A percentile compares a stretch with the other conserved stretches of the same genome.
Conservation (phyloP, 1,140 invertebrate species). For the Andricus grossulariae region DNA sequence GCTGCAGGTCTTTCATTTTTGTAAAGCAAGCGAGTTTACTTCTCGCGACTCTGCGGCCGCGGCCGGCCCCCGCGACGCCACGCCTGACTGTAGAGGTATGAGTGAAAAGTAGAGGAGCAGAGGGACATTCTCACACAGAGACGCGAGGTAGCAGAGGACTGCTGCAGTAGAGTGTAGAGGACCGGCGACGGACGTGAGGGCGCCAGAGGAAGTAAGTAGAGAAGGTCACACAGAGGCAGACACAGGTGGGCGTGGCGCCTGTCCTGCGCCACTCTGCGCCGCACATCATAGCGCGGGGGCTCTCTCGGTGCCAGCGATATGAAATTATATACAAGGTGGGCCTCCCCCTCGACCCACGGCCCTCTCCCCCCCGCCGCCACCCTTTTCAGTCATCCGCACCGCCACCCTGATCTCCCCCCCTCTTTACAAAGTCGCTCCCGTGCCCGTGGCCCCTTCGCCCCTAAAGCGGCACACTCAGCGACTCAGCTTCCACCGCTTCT, state of each 20-base stretch:
- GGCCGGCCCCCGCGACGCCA: slow-evolving; percentile 24
- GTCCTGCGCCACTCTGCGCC: slow-evolving; percentile 61
- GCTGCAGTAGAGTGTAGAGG: slow-evolving; percentile 24
- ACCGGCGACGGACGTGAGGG: slow-evolving; percentile 49
- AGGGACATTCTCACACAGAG: slow-evolving; percentile 24
- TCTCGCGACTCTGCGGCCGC: slow-evolving; percentile 5
- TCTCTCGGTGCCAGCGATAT: slow-evolving; percentile 50
- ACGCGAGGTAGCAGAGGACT: slow-evolving; percentile 5
- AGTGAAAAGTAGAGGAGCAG: not conserved
- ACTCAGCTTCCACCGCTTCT: not conserved
- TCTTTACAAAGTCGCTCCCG: not conserved
- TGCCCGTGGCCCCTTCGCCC: not conserved
- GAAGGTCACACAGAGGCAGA: slow-evolving; percentile 52
- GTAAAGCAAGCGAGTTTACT: not conserved
- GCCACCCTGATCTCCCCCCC: slow-evolving; percentile 42
- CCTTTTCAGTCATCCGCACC: slow-evolving; percentile 46
- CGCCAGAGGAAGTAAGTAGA: slow-evolving; percentile 52
- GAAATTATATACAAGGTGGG: slow-evolving; percentile 64
- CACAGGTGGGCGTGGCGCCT: slow-evolving; percentile 69
- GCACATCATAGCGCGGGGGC: slow-evolving; percentile 59
- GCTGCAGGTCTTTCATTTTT: slow-evolving; percentile 5
- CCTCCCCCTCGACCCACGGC: slow-evolving; percentile 44
- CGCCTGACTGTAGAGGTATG: slow-evolving; percentile 5
- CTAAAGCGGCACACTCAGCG: not conserved
- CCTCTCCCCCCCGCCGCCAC: slow-evolving; percentile 43